Base-by-base conservation (phyloP, 2,797 vertebrate genomes). In the Syngnathus rostellatus region DNA sequence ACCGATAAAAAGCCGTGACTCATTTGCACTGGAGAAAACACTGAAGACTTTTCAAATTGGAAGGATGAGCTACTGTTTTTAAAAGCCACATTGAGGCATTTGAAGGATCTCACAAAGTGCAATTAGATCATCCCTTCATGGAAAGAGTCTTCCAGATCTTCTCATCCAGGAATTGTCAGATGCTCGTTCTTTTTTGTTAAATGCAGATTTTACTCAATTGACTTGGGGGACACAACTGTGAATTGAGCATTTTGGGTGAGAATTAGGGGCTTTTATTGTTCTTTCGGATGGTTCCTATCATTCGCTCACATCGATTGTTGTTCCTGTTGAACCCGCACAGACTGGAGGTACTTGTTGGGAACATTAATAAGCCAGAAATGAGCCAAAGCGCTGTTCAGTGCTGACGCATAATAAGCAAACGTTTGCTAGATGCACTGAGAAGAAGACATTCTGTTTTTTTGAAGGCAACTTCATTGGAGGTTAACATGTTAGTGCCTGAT, bases 11-110 rank as follows among this genome's bases (percentile, higher is more conserved):
- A 71, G 14, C 6, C 8, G 0, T 21, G 43, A 66, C 51, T 7
- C 6, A 14, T 12, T 45, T 16, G 46, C 45, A 51, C 43, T 37
- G 62, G 19, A n/a, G 19, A n/a, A n/a, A 31, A 31, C 14, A 62
- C 61, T 43, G 39, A 62, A 62, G 40, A 46, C 11, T 25, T 45
- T 50, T n/a, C n/a, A 2, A 21, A 51, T n/a, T 5, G 25, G 25
- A 16, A 25, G 3, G 6, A 9, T 46, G 17, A 62, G 21, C 8
- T 3, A 10, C 10, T 51, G 40, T 66, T 69, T 43, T 9, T 19
- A 53, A 10, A 4, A 67, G 70, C 65, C 60, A 68, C 54, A 68
- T 8, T 31, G 50, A 64, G 61, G 46, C 31, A 54, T 68, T 70
- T 62, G 21, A n/a, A 2, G 17, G 4, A 40, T 16, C 71, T 21